Evolutionary conservation across 2,113 vertebrate genomes (phyloP).

Genomic region (Amphiprion percula): DNA sequence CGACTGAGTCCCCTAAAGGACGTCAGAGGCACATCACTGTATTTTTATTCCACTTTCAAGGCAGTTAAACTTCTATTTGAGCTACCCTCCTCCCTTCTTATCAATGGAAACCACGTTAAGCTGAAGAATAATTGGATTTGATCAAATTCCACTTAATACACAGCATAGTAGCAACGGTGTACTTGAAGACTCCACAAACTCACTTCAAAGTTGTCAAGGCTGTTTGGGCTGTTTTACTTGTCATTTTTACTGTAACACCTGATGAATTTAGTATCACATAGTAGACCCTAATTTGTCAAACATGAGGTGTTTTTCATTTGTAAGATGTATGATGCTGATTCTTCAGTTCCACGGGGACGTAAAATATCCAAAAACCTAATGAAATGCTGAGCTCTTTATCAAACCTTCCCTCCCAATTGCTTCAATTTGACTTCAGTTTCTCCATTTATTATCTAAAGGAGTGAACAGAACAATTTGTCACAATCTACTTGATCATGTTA

Average conservation of each 20-base stretch:
- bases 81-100: neutral
- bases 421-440: neutral
- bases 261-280: neutral
- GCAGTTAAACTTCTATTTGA: slow-evolving; percentile 12
- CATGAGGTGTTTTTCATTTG: slow-evolving; percentile 23
- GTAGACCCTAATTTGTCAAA: slow-evolving; percentile 29
- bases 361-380: slow-evolving; percentile 17
- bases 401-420: slow-evolving; percentile 9
- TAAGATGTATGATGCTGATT: slow-evolving; percentile 44
- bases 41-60: slow-evolving; percentile 18
- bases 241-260: slow-evolving; percentile 7
- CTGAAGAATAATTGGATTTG: neutral
- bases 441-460: neutral
- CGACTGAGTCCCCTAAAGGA: neutral
- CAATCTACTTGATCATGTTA: neutral
- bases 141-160: neutral
- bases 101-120: neutral
- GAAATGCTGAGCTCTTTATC: slow-evolving; percentile 17
- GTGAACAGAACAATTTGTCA: neutral
- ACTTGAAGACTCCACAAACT: slow-evolving; percentile 2
- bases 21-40: neutral
- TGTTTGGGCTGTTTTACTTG: slow-evolving; percentile 19
- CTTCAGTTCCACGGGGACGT: neutral
- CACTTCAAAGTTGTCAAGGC: neutral
- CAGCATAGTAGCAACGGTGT: neutral